Evolutionary conservation across 2,113 vertebrate species (phyloP).

Genomic region (human (Homo sapiens)): DNA sequence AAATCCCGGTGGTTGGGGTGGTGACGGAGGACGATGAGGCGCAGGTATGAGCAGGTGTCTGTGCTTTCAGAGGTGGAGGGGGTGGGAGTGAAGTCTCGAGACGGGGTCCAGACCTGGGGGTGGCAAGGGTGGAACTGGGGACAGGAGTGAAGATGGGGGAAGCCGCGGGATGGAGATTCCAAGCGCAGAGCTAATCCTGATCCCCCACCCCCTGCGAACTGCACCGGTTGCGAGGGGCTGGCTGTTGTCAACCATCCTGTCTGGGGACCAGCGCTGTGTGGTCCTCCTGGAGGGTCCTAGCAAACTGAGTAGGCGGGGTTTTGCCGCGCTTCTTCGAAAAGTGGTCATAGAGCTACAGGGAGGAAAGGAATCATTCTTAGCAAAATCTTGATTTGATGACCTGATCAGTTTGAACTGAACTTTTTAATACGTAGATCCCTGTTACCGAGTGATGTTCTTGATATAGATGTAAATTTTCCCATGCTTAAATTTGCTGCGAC

Average conservation of each 20-base stretch:
- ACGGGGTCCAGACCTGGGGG: background rate
- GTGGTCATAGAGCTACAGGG: background rate
- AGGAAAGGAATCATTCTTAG: background rate
- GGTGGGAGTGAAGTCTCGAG: too few relatives aligned
- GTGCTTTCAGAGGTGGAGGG: background rate
- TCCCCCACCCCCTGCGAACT: background rate
- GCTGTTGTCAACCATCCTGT: slow-evolving; percentile 4
- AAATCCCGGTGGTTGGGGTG: background rate
- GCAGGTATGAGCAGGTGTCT: slow-evolving; percentile 28
- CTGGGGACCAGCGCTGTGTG: background rate
- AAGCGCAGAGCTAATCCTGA: background rate
- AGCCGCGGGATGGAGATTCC: background rate
- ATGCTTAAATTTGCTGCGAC: background rate
- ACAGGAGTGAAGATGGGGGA: background rate
- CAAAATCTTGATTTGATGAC: background rate
- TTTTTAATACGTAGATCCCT: background rate
- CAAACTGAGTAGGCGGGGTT: background rate
- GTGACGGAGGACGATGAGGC: slow-evolving; percentile 30
- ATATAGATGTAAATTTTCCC: background rate
- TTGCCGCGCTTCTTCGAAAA: background rate
- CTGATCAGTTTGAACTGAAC: background rate
- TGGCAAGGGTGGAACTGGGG: background rate
- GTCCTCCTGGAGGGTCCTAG: background rate
- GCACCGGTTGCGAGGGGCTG: background rate
- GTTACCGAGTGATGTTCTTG: background rate